Evolutionary conservation across 2,113 vertebrate genomes (phyloP), one percentile per base, ranked within the genome.

Genomic region (Passer montanus): DNA sequence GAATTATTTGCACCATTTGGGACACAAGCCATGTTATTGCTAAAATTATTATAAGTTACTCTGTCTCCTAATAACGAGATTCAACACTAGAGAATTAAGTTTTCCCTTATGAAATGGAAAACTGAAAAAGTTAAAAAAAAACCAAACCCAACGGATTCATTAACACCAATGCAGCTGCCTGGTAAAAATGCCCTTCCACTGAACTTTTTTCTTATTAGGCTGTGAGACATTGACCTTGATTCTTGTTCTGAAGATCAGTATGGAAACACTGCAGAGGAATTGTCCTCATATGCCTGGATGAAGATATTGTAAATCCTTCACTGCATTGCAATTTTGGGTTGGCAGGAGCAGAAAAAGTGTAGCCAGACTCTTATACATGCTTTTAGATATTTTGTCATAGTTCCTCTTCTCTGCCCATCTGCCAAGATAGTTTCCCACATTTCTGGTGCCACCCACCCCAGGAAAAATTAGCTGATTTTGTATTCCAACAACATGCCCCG

Each of bases 1-100:
- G 56, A 90, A 89, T 81, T 87, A 58, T 69, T 91, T 91, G 63
- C 30, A 60, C 58, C 81, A 70, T 91, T 97, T 89, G 87, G 70
- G 84, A 89, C 49, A 46, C 14, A 55, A 82, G 16, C 19, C 46
- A 9, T 91, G 37, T 69, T n/a, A 66, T 68, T 82, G 47, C 58
- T 94, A 87, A 85, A 89, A 62, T 76, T 66, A 97, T 94, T 93
- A 14, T 22, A 78, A 84, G 17, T 79, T 87, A 35, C n/a, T 89
- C 76, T 33, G 26, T 79, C 31, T 92, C 31, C 58, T 62, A 53
- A 94, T 79, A 82, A 66, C 7, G 62, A 44, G 70, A 76, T 53
- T 82, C 84, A 85, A 4, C 35, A 37, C 33, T 55, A 20, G 84
- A 70, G 20, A 67, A 92, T 80, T 86, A 50, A 35, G 8, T 89